Conservation (phyloP, 2,888 invertebrate genomes). For the Acanthosoma haemorrhoidale region DNA sequence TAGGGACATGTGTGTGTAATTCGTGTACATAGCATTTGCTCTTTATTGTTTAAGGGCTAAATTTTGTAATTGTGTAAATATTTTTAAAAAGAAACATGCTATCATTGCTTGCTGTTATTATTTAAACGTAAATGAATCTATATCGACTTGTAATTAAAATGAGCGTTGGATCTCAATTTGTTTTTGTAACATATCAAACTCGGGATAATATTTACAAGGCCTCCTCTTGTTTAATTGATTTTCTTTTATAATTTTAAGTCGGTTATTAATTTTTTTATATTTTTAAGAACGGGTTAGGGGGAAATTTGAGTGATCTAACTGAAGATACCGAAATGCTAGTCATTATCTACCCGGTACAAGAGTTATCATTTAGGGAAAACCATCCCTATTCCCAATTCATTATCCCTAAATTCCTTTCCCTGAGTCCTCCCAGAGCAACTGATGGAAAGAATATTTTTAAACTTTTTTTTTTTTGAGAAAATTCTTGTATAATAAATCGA, state of each 20-base stretch:
- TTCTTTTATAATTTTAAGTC: too few species aligned
- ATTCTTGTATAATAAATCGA: not conserved
- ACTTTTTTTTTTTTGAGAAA: not conserved
- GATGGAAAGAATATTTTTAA: not conserved
- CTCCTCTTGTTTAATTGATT: not conserved
- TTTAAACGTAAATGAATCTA: too few species aligned
- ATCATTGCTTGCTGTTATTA: not conserved
- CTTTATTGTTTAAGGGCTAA: conserved; percentile 2
- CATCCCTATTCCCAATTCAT: not conserved
- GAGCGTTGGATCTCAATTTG: not conserved
- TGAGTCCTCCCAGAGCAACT: not conserved
- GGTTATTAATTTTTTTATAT: too few species aligned
- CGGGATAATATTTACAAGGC: not conserved
- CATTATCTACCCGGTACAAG: not conserved
- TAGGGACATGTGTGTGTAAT: not conserved
- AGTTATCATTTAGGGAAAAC: not conserved
- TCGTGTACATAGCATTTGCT: not conserved
- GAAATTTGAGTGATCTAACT: too few species aligned
- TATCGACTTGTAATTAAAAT: not conserved
- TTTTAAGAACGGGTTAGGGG: not conserved
- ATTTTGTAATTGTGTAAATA: not conserved
- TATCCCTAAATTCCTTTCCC: not conserved
- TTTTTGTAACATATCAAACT: conserved; percentile 4
- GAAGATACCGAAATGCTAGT: not conserved
- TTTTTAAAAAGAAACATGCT: not conserved